Evolutionary conservation across 2,113 vertebrate genomes (phyloP).

Genomic region (Gallinago undulata): DNA sequence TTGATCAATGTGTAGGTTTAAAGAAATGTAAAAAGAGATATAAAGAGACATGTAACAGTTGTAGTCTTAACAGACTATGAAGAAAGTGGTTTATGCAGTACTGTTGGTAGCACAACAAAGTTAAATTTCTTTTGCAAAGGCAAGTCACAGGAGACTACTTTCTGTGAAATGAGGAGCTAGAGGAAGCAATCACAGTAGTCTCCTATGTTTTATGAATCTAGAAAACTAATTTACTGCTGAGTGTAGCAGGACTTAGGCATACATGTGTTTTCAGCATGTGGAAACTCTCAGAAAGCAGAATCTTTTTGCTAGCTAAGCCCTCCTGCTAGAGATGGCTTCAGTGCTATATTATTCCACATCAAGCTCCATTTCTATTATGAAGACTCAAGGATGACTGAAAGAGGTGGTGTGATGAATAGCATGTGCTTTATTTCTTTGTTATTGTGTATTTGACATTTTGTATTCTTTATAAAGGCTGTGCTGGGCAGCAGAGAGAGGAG

Average conservation of each 20-base stretch:
- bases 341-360: neutral
- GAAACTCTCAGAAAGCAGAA: neutral
- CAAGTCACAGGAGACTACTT: neutral
- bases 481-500: neutral
- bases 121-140: neutral
- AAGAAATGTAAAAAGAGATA: neutral
- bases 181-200: neutral
- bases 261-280: neutral
- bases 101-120: neutral
- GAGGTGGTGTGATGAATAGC: neutral
- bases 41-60: neutral
- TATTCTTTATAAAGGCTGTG: neutral
- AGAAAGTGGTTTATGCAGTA: neutral
- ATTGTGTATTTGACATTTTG: neutral
- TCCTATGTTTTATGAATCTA: neutral
- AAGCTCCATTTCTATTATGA: neutral
- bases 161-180: neutral
- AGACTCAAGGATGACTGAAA: neutral
- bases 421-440: neutral
- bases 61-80: neutral
- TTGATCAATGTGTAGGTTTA: neutral
- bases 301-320: neutral
- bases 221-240: neutral
- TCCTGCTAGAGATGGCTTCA: neutral
- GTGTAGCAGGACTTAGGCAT: neutral